Base-by-base conservation (phyloP, 2,797 vertebrate genomes). In the Sciurus vulgaris region DNA sequence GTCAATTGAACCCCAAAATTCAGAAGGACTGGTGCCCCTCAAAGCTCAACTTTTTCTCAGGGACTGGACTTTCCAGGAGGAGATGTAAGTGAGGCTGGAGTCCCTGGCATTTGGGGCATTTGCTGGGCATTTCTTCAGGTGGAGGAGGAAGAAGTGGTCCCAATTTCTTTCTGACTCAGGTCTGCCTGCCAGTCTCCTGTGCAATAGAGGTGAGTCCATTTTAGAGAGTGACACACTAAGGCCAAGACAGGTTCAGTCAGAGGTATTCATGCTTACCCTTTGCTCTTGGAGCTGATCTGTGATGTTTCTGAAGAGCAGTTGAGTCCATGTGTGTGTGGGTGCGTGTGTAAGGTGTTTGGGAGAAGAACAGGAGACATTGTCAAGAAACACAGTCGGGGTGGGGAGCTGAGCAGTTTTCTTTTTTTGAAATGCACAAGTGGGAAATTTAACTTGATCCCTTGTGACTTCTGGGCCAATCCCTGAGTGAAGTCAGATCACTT, bases 401-500 rank as follows among this genome's bases (percentile, higher is more conserved):
- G 35, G 78, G 59, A 95, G 47, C 56, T 44, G 35, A 91, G 65
- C 5, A 59, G 69, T 59, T 82, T 90, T 88, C 65, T 93, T 82
- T 84, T 96, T 96, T 61, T 85, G 81, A 97, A 96, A 96, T 72
- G 94, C 72, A 95, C 81, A 15, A 91, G 63, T 93, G 90, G 89
- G 96, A 97, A 98, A 97, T 98, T 97, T 96, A 96, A 97, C 96
- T 92, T 78, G 93, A 96, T 98, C 97, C 95, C 96, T 96, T 92
- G 97, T 90, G 97, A 73, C 89, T 96, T 97, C 93, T 76, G 69
- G 94, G 97, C 97, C 97, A 96, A 90, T 84, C 97, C 91, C 89
- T 41, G 94, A 92, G 96, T 93, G 78, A 97, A 97, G 97, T 92
- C 10, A 14, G 93, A 96, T 95, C 67, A 38, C 85, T 97, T 97